phyloP scores from a whole-genome alignment of 2,888 invertebrate genomes.

The Glyphotaelius pellucidus region DNA sequence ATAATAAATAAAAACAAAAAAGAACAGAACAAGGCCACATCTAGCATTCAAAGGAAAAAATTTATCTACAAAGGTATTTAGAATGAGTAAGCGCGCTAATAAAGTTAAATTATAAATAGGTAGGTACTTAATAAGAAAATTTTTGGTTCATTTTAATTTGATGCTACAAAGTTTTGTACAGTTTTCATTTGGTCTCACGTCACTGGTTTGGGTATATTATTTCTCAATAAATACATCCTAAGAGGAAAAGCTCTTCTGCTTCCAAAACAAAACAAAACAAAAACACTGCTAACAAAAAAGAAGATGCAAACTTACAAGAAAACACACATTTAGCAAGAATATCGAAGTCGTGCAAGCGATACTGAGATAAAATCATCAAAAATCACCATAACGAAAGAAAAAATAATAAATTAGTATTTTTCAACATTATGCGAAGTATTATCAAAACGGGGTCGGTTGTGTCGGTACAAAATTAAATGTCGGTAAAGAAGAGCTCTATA shows the following conservation, averaged over 20 bases:
- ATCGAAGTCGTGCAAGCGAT: conserved; percentile 40
- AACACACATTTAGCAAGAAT: conserved; percentile 33
- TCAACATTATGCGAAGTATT: background rate
- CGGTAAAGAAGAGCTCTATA: conserved; percentile 23
- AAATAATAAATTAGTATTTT: background rate
- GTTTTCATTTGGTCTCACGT: background rate
- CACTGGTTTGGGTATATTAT: background rate
- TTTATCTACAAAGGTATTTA: conserved; percentile 42
- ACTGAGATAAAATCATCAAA: conserved; percentile 22
- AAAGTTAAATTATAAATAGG: conserved; percentile 16
- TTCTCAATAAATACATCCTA: background rate
- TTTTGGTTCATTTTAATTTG: background rate
- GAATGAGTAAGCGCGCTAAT: conserved; percentile 30
- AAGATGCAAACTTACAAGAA: conserved; percentile 38
- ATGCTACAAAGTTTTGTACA: background rate
- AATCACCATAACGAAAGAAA: background rate
- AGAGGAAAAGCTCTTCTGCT: background rate
- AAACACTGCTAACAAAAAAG: background rate
- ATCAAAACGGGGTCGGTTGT: conserved; percentile 18
- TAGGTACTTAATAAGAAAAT: background rate
- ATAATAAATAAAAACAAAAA: background rate
- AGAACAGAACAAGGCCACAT: background rate
- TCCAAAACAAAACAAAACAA: conserved; percentile 3
- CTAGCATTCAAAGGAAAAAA: background rate
- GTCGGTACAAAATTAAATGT: conserved; percentile 10